phyloP scores from a whole-genome alignment of 2,888 invertebrate species.

The Andrena chrysosceles region DNA sequence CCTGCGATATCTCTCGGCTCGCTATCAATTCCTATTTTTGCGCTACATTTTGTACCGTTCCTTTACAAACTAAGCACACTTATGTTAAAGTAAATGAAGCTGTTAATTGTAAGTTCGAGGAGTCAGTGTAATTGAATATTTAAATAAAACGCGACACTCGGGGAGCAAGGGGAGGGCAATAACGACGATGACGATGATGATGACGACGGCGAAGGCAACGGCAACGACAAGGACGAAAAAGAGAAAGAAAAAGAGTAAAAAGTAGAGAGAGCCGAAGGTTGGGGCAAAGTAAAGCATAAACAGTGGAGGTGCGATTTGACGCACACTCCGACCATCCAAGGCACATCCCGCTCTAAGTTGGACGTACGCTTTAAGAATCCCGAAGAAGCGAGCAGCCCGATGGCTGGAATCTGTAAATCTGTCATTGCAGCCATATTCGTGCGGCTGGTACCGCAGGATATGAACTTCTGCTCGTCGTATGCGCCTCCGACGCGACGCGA shows the following conservation, averaged over 20 bases:
- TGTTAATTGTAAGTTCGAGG: background rate
- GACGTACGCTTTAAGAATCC: slow-evolving; percentile 78
- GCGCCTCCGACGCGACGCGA: slow-evolving; percentile 45
- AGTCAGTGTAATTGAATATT: slow-evolving; percentile 17
- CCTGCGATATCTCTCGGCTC: background rate
- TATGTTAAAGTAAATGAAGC: background rate
- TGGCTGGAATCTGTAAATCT: slow-evolving; percentile 85
- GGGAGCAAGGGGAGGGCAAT: slow-evolving; percentile 40
- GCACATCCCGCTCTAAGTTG: slow-evolving; percentile 65
- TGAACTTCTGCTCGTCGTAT: slow-evolving; percentile 75
- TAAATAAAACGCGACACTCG: slow-evolving; percentile 59
- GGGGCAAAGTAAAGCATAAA: slow-evolving; percentile 79
- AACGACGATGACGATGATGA: slow-evolving; percentile 40
- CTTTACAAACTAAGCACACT: background rate
- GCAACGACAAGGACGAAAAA: slow-evolving; percentile 35
- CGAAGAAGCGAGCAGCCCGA: slow-evolving; percentile 72
- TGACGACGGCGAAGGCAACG: slow-evolving; percentile 21
- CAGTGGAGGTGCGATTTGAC: slow-evolving; percentile 83
- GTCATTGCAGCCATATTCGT: slow-evolving; percentile 82
- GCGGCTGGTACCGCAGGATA: slow-evolving; percentile 74
- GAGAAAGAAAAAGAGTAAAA: slow-evolving; percentile 53
- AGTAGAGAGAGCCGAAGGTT: slow-evolving; percentile 61
- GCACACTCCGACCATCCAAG: slow-evolving; percentile 71
- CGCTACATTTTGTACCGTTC: too few species aligned
- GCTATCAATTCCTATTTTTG: background rate